Evolutionary conservation across 2,797 vertebrate genomes (phyloP), one percentile per base, ranked within the genome.

Genomic region (Sebastes paucispinis): DNA sequence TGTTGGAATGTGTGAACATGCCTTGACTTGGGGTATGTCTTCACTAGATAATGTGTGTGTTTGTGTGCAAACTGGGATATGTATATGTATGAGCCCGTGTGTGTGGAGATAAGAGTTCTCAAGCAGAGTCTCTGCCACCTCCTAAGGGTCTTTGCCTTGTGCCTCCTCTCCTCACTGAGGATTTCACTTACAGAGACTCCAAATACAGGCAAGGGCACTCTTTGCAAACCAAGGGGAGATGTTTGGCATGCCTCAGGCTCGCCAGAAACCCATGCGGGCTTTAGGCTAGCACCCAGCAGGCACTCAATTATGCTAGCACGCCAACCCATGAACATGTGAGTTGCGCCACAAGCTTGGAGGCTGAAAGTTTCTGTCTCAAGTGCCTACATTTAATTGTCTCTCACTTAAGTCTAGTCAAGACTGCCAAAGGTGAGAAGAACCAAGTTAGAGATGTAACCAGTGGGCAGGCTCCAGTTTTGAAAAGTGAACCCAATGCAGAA

Each of bases 51-150:
- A 47, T 64, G 82, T 77, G 75, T 43, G 34, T 75, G 75, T 84
- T 47, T 72, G 77, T 60, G 60, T 57, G 66, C 36, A 73, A 78
- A 79, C 62, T 63, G 75, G 70, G 25, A 79, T 58, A 75, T 88
- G 69, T 75, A 75, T 76, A 75, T 85, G 63, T 54, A 36, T 64
- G 71, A 85, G 75, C 60, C 79, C 25, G 67, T 80, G 82, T 79
- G 79, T 79, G 69, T 55, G 57, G 43, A 79, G 87, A 89, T 87
- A 81, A 87, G 88, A 81, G 80, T 80, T 83, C 60, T 81, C 39
- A 32, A 73, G 80, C 77, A 55, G 79, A 75, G 73, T 79, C 75
- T 85, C 52, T 83, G 81, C 81, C 64, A 82, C 83, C 67, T 89
- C 82, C 81, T 73, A 34, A 80, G 87, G 85, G 73, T 70, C 75